phyloP scores from a whole-genome alignment of 2,888 invertebrate genomes.

The Apotomis capreana region DNA sequence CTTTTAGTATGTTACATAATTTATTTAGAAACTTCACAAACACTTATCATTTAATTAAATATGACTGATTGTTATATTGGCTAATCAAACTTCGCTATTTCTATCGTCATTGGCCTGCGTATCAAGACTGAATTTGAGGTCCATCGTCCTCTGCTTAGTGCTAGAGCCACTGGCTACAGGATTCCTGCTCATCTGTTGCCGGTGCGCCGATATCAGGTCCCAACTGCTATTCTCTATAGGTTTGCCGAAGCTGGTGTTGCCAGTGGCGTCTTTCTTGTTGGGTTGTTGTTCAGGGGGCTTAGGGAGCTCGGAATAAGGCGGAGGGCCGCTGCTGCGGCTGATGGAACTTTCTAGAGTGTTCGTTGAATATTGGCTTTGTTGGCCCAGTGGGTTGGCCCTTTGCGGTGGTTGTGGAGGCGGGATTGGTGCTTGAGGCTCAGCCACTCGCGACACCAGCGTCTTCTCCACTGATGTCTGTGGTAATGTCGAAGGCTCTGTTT shows the following conservation, averaged over 20 bases:
- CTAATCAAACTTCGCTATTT: slow-evolving; percentile 61
- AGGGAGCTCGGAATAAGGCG: slow-evolving; percentile 61
- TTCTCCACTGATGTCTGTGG: slow-evolving; percentile 39
- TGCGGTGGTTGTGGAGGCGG: slow-evolving; percentile 32
- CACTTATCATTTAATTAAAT: background rate
- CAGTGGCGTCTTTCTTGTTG: slow-evolving; percentile 55
- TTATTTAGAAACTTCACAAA: slow-evolving; percentile 14
- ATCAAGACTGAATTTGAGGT: slow-evolving; percentile 64
- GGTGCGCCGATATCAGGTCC: slow-evolving; percentile 81
- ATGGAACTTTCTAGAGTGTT: slow-evolving; percentile 75
- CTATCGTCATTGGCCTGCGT: slow-evolving; percentile 41
- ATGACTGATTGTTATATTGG: background rate
- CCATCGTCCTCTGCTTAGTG: slow-evolving; percentile 61
- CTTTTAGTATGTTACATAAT: background rate
- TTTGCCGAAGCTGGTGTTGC: slow-evolving; percentile 66
- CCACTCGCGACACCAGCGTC: slow-evolving; percentile 20
- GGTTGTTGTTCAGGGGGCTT: slow-evolving; percentile 46
- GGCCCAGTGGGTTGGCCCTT: slow-evolving; percentile 36
- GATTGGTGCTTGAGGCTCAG: slow-evolving; percentile 41
- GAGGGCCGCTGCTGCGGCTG: slow-evolving; percentile 70
- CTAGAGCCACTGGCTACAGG: slow-evolving; percentile 45
- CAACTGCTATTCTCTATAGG: slow-evolving; percentile 70
- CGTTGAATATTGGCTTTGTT: slow-evolving; percentile 53
- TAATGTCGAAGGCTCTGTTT: slow-evolving; percentile 42
- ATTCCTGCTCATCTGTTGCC: slow-evolving; percentile 68